Evolutionary conservation across 92 coral and sea anemone genomes (phyloP).

Genomic region (Pocillopora grandis): DNA sequence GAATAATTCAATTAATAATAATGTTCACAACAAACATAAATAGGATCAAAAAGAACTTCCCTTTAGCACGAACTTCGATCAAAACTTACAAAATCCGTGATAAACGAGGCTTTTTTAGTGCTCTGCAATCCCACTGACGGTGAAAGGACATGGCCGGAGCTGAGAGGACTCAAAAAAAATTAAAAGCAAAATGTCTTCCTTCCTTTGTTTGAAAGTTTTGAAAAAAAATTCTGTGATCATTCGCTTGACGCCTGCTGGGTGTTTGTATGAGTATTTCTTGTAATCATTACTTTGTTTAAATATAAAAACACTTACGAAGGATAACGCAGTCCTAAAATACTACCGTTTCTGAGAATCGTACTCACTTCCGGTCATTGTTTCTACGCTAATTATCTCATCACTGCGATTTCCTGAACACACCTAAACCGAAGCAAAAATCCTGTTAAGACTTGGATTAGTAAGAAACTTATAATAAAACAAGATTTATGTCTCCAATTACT

Average conservation of each 20-base stretch:
- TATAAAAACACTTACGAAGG: not conserved
- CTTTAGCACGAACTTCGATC: too few species aligned
- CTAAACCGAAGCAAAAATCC: not conserved
- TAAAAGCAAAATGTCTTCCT: too few species aligned
- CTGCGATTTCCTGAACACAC: not conserved
- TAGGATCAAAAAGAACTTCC: not conserved
- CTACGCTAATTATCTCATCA: not conserved
- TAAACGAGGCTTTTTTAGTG: too few species aligned
- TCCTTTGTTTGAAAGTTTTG: too few species aligned
- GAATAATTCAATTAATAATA: too few species aligned
- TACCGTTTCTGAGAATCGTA: slow-evolving; percentile 1
- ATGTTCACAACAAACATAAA: not conserved
- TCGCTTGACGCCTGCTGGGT: too few species aligned
- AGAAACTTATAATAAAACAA: not conserved
- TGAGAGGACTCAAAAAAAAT: too few species aligned
- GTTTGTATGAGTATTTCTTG: too few species aligned
- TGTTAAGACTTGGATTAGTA: not conserved
- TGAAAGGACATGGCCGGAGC: too few species aligned
- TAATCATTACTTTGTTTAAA: not conserved
- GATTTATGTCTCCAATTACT: not conserved
- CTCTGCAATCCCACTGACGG: too few species aligned
- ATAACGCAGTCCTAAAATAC: not conserved
- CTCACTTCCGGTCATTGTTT: not conserved
- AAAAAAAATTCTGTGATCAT: too few species aligned
- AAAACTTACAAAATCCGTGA: not conserved